phyloP scores from a whole-genome alignment of 2,113 vertebrate species.

The Eptesicus fuscus region DNA sequence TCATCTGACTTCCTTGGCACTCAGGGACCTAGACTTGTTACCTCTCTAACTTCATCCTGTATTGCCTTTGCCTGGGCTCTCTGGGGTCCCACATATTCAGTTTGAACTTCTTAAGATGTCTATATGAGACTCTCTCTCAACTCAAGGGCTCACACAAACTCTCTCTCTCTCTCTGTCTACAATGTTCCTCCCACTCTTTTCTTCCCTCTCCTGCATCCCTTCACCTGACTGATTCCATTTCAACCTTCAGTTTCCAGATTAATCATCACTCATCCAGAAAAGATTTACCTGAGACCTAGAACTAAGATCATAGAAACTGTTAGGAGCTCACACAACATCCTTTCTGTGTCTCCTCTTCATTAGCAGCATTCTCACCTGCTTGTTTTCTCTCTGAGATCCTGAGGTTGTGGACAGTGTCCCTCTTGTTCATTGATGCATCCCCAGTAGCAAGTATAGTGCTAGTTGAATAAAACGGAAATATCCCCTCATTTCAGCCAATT shows the following conservation, averaged over 20 bases:
- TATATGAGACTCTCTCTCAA: not conserved
- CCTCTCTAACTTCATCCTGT: not conserved
- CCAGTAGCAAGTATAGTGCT: not conserved
- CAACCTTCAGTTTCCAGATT: constrained; percentile 1
- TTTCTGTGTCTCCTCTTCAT: not conserved
- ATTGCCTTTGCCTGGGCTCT: not conserved
- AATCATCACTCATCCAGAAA: not conserved
- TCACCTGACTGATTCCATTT: not conserved
- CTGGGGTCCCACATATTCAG: not conserved
- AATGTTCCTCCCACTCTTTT: not conserved
- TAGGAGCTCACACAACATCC: not conserved
- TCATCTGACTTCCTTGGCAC: constrained; percentile 14
- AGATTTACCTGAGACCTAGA: not conserved
- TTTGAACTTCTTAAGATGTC: not conserved
- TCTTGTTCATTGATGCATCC: not conserved
- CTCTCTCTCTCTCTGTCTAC: not conserved
- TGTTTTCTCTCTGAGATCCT: not conserved
- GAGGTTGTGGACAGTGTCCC: not conserved
- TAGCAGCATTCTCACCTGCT: not conserved
- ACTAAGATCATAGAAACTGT: not conserved
- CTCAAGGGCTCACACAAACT: not conserved
- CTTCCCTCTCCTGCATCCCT: not conserved
- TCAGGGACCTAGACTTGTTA: not conserved
- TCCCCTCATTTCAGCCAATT: not conserved
- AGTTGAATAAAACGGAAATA: not conserved